These are phyloP conservation scores for Archegozetes longisetosus DNA, from an alignment of 1,140 invertebrate species.

Conservation along the genomic window DNA sequence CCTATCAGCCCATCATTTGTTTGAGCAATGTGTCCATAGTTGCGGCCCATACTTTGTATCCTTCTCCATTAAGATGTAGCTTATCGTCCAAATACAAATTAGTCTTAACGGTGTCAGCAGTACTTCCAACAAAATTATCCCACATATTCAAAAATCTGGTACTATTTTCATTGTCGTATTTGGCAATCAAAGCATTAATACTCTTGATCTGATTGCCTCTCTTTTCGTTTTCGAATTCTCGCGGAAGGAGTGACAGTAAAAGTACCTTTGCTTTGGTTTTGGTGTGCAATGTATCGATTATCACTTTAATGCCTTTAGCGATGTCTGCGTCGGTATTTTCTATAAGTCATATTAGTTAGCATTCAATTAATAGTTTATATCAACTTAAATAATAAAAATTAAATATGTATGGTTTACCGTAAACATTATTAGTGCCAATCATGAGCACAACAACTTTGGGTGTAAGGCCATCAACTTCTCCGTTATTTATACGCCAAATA, in stretches of 20 bases:
- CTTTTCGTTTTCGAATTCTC: not conserved
- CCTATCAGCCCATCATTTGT: too few species aligned
- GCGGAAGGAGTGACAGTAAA: not conserved
- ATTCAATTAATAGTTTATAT: too few species aligned
- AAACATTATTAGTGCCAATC: not conserved
- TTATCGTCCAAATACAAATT: not conserved
- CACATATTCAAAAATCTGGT: not conserved
- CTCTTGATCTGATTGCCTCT: not conserved
- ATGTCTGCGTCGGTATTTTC: not conserved
- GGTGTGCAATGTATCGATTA: not conserved
- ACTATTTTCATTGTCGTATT: conserved; percentile 1
- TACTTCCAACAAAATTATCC: not conserved
- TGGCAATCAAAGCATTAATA: not conserved
- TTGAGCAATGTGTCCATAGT: too few species aligned
- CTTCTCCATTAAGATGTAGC: not conserved
- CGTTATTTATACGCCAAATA: conserved; percentile 73
- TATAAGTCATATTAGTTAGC: too few species aligned
- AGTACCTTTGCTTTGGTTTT: not conserved
- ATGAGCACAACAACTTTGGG: conserved; percentile 46
- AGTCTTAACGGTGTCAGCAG: not conserved
- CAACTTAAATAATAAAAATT: too few species aligned
- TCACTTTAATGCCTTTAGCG: not conserved
- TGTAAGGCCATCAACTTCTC: conserved; percentile 65
- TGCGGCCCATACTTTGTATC: not conserved
- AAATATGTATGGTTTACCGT: too few species aligned